phyloP scores from a whole-genome alignment of 1,140 invertebrate species.

The Oncopodura yosiiana region DNA sequence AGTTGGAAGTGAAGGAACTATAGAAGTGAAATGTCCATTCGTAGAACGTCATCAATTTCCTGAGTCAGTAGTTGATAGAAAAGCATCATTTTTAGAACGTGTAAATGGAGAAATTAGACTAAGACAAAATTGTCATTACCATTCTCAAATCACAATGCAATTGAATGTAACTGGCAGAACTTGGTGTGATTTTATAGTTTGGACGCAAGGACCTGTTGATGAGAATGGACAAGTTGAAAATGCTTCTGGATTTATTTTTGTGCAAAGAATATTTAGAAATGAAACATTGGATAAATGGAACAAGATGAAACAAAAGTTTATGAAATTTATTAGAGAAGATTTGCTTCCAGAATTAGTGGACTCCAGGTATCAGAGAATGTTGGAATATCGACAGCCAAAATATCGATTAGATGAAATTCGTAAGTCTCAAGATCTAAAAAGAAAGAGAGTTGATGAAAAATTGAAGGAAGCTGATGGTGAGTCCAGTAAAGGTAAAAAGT shows the following conservation, averaged over 20 bases:
- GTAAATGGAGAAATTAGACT: constrained; percentile 12
- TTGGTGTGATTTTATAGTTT: constrained; percentile 40
- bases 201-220: constrained; percentile 33
- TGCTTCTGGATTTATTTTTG: constrained; percentile 19
- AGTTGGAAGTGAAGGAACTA: constrained; percentile 36
- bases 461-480: no score
- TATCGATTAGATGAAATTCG: constrained; percentile 4
- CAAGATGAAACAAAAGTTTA: constrained; percentile 26
- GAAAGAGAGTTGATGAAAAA: no score
- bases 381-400: constrained; percentile 10
- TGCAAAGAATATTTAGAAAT: not conserved
- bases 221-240: not conserved
- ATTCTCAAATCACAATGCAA: constrained; percentile 41
- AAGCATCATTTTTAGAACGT: not conserved
- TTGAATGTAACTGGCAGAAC: constrained; percentile 37
- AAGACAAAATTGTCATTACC: constrained; percentile 38
- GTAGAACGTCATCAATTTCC: constrained; percentile 27
- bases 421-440: no score
- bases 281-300: constrained; percentile 31
- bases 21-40: constrained; percentile 40
- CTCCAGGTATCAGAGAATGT: constrained; percentile 32
- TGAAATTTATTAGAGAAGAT: constrained; percentile 16
- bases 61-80: constrained; percentile 14
- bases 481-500: no score
- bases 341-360: constrained; percentile 35